Evolutionary conservation across 1,140 invertebrate genomes (phyloP).

Genomic region (Rhizoglyphus robini): DNA sequence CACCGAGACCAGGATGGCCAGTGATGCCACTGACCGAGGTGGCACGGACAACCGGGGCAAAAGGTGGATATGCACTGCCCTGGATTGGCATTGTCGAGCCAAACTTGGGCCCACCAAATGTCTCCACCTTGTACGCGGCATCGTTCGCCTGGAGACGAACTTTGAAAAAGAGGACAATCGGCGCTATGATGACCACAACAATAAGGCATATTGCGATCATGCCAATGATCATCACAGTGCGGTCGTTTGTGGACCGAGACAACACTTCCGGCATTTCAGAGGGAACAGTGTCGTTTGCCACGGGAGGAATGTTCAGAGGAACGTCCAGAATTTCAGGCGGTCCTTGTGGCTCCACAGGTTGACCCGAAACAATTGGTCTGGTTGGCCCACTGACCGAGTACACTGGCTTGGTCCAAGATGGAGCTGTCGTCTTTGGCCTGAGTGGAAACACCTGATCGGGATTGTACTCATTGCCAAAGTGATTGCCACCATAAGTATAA

Average conservation of each 20-base stretch:
- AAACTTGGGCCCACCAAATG: constrained; percentile 29
- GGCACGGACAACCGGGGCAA: neutral
- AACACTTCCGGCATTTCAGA: neutral
- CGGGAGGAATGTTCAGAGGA: neutral
- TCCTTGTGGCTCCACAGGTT: neutral
- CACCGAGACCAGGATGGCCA: neutral
- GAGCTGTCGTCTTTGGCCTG: constrained; percentile 5
- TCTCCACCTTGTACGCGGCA: constrained; percentile 52
- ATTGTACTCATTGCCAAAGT: neutral
- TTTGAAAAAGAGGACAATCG: constrained; percentile 59
- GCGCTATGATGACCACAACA: constrained; percentile 72
- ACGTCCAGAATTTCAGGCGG: constrained; percentile 15
- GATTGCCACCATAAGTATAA: too few relatives aligned
- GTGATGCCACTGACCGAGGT: neutral
- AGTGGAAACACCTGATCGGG: neutral
- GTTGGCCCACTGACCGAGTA: constrained; percentile 12
- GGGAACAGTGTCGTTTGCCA: neutral
- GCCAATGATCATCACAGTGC: constrained; percentile 57
- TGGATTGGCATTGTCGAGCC: constrained; percentile 22
- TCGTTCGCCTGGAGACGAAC: constrained; percentile 71
- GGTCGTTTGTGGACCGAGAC: constrained; percentile 23
- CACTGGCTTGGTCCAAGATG: constrained; percentile 7
- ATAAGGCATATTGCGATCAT: constrained; percentile 82
- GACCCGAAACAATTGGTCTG: neutral
- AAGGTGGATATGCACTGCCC: neutral